phyloP scores from a whole-genome alignment of 1,140 invertebrate genomes.

The Pemphigus obesinymphae region DNA sequence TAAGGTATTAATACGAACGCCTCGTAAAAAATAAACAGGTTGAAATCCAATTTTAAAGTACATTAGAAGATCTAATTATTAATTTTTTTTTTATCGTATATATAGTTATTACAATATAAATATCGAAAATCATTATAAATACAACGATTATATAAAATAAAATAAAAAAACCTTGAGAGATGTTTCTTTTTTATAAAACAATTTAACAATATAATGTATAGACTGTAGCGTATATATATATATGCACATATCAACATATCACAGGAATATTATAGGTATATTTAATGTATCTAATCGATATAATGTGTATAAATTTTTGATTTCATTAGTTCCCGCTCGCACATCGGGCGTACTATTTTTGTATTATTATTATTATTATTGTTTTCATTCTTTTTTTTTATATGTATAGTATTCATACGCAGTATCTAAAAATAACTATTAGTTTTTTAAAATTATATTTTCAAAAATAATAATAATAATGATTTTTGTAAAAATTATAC shows the following conservation, averaged over 20 bases:
- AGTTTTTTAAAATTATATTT: no score
- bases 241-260: not conserved
- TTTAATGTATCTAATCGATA: not conserved
- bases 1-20: no score
- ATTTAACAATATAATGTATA: not conserved
- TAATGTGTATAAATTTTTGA: no score
- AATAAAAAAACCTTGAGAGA: not conserved
- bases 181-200: not conserved
- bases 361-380: not conserved
- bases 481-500: not conserved
- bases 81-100: not conserved
- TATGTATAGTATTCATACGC: no score
- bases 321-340: no score
- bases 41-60: constrained; percentile 15
- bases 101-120: not conserved
- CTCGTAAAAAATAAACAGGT: not conserved
- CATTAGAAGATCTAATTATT: not conserved
- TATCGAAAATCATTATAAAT: not conserved
- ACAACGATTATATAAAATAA: not conserved
- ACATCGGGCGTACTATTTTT: no score
- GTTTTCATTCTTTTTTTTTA: no score
- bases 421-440: not conserved
- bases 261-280: not conserved
- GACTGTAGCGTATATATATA: not conserved
- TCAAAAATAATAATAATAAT: no score